Percentiles rank a stretch among this genome's conserved stretches.
These are phyloP conservation scores for Tichodroma muraria DNA, from an alignment of 2,113 vertebrate species.

Conservation along the genomic window DNA sequence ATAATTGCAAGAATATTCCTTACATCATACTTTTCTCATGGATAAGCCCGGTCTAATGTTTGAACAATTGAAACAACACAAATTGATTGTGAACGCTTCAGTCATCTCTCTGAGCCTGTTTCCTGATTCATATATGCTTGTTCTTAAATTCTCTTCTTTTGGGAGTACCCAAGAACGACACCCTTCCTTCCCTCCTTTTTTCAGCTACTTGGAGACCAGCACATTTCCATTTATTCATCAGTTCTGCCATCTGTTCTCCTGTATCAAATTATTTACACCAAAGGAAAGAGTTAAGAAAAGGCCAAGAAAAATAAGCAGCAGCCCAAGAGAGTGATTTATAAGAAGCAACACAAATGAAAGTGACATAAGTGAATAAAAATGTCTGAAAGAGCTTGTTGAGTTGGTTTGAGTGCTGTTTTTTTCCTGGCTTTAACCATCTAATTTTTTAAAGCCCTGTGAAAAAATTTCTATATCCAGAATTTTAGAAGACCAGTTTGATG, in stretches of 20 bases:
- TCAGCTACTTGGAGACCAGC: background rate
- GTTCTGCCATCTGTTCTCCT: background rate
- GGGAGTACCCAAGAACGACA: conserved; percentile 13
- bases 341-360: background rate
- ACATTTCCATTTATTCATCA: conserved; percentile 36
- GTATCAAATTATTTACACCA: background rate
- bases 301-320: conserved; percentile 42
- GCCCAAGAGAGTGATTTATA: conserved; percentile 4
- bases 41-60: background rate
- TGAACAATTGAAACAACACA: background rate
- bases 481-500: background rate
- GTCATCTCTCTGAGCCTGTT: background rate
- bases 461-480: background rate
- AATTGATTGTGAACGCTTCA: background rate
- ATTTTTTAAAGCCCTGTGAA: background rate
- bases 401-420: background rate
- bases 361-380: conserved; percentile 19
- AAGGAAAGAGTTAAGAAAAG: conserved; percentile 11
- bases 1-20: background rate
- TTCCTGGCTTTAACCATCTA: background rate
- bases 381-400: background rate
- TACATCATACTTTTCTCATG: background rate
- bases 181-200: conserved; percentile 47
- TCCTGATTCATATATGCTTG: background rate
- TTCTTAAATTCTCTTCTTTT: background rate